Evolutionary conservation across 2,888 invertebrate species (phyloP), one percentile per base, ranked within the genome.

Genomic region (Notodonta dromedarius): DNA sequence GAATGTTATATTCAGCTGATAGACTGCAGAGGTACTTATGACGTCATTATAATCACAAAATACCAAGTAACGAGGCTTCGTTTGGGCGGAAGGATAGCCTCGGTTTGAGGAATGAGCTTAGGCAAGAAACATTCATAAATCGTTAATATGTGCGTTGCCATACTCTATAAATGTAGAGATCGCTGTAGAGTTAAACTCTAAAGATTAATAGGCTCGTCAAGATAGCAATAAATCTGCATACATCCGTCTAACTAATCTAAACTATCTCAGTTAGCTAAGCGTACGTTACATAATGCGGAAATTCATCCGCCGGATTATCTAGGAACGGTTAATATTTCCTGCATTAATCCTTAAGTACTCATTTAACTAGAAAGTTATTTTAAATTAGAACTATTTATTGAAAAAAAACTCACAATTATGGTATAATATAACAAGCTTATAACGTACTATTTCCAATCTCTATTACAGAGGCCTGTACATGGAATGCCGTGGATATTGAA

Each of bases 401-500:
- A 24, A 24, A 24, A n/a, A 24, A 24, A 24, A 24, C 24, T 1
- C 24, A 2, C 2, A 1, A 24, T 24, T 24, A 24, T 24, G 2
- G 24, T 24, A 24, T 1, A 24, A 24, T 24, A 24, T 24, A 24
- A 24, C 24, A 24, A 24, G 24, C 24, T 24, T 2, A 24, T 24
- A 24, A 24, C 24, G 24, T 24, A 24, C 24, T 44, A 44, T 44
- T 11, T 44, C 13, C 12, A 44, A 44, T 60, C 56, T 68, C 61
- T 63, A 58, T 51, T 62, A 56, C 61, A 57, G 61, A 71, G 58
- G 56, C 60, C 52, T 60, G 65, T 60, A 64, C 73, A 68, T 75
- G 65, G 66, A 76, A 75, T 69, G 59, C 67, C 60, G 48, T 67
- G 66, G 73, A 77, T 79, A 77, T 77, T 78, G 72, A 80, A 78